Conservation (phyloP, 2,888 invertebrate genomes). For the Leptinotarsa rubiginosa region DNA sequence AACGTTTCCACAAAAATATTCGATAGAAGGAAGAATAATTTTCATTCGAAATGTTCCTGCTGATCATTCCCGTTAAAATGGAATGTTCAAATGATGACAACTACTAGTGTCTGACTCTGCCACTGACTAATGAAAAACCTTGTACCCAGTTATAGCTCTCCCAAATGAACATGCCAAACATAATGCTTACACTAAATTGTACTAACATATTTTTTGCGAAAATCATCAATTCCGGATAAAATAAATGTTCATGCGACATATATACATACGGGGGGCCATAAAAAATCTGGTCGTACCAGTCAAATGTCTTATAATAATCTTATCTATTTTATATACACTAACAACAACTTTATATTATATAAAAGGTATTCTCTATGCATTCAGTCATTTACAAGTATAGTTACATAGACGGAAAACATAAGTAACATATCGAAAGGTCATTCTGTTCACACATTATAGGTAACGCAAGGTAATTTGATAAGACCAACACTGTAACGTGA, state of each 20-base stretch:
- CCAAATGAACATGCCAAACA: conserved; percentile 26
- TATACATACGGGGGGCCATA: conserved; percentile 56
- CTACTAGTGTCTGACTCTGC: conserved; percentile 40
- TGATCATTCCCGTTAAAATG: background rate
- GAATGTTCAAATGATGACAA: background rate
- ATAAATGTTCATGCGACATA: conserved; percentile 29
- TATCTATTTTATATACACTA: conserved; percentile 59
- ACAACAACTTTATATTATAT: conserved; percentile 59
- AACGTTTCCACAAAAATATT: conserved; percentile 63
- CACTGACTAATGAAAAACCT: conserved; percentile 33
- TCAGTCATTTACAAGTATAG: conserved; percentile 54
- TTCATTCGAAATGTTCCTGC: conserved; percentile 1
- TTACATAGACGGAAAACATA: conserved; percentile 38
- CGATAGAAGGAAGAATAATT: conserved; percentile 26
- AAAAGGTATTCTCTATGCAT: conserved; percentile 55
- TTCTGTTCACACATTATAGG: background rate
- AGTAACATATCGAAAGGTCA: conserved; percentile 8
- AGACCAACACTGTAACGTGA: background rate
- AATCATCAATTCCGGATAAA: conserved; percentile 35
- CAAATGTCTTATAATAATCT: conserved; percentile 53
- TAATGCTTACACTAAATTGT: conserved; percentile 40
- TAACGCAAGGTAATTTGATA: background rate
- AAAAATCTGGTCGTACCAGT: conserved; percentile 61
- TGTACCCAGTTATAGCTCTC: conserved; percentile 9
- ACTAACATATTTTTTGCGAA: conserved; percentile 36